These are phyloP conservation scores for Geophilus truncorum DNA, from an alignment of 2,888 invertebrate genomes.

Conservation along the genomic window DNA sequence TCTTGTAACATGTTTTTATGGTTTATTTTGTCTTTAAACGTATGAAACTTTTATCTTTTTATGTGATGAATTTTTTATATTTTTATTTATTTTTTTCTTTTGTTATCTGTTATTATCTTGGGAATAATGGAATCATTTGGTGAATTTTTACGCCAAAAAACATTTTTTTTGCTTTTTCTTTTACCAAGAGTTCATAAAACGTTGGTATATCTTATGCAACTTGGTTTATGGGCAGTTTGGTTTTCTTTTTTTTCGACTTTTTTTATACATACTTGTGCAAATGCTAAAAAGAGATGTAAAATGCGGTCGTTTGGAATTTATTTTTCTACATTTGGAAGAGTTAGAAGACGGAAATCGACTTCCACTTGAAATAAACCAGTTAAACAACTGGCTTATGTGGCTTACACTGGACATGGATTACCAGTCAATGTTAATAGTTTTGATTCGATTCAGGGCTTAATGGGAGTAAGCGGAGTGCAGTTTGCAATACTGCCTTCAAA, in stretches of 20 bases:
- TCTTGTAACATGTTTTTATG: background rate
- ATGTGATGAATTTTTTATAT: background rate
- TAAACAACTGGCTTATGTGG: background rate
- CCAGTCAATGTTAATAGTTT: background rate
- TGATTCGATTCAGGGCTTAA: background rate
- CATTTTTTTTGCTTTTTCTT: background rate
- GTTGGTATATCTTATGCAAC: background rate
- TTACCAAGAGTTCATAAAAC: background rate
- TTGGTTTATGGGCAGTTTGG: background rate
- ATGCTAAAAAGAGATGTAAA: background rate
- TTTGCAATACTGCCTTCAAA: background rate
- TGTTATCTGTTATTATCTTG: background rate
- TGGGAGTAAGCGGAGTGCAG: background rate
- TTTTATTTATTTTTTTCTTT: background rate
- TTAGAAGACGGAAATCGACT: background rate
- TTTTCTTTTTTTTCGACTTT: background rate
- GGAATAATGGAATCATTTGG: background rate
- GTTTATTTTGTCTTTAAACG: background rate
- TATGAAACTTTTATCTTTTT: background rate
- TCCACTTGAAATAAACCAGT: background rate
- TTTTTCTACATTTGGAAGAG: background rate
- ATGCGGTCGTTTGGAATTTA: background rate
- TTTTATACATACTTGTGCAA: background rate
- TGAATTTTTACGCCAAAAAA: background rate
- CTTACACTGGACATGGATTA: background rate